Evolutionary conservation across 2,113 vertebrate species (phyloP), one percentile per base, ranked within the genome.

Genomic region (Pteruthius melanotis): DNA sequence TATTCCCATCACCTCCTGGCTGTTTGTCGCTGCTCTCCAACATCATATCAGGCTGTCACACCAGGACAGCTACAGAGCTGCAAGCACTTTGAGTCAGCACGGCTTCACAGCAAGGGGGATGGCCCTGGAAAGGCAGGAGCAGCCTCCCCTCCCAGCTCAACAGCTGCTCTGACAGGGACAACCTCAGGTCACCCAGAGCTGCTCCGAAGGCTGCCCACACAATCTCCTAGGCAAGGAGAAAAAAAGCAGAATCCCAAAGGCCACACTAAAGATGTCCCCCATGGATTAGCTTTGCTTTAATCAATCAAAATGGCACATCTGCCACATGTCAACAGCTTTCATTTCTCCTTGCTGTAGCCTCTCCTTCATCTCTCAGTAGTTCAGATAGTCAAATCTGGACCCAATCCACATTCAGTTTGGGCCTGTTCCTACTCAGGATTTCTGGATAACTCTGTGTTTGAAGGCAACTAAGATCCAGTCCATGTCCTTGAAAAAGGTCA

Each of bases 261-360:
- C 83, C 69, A 76, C 19, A 30, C 52, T 94, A 86, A 95, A 90
- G 33, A 84, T 63, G 78, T 91, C 78, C 64, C 91, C 69, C 11
- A 8, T n/a, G 61, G 82, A 88, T 88, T 49, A 52, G 31, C 28
- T 94, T 78, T 69, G 52, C 74, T 93, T 85, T 64, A 69, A 64
- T 53, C 88, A 87, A 61, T 86, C 89, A 87, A 70, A 91, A 72
- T 83, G 28, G 65, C n/a, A 91, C 83, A 89, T 89, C 95, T 97
- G 75, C 61, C 66, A 47, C 15, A 26, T 64, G 88, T 87, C 94
- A 96, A 52, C 52, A 63, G 59, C 47, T 63, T 64, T 86, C 44
- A 23, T 37, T 78, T 71, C 71, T 85, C 54, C 54, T 77, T 17
- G 1, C 40, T 72, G 39, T 33, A 79, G 78, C 37, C 56, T 76